phyloP scores from a whole-genome alignment of 2,797 vertebrate species.

The Menidia menidia region DNA sequence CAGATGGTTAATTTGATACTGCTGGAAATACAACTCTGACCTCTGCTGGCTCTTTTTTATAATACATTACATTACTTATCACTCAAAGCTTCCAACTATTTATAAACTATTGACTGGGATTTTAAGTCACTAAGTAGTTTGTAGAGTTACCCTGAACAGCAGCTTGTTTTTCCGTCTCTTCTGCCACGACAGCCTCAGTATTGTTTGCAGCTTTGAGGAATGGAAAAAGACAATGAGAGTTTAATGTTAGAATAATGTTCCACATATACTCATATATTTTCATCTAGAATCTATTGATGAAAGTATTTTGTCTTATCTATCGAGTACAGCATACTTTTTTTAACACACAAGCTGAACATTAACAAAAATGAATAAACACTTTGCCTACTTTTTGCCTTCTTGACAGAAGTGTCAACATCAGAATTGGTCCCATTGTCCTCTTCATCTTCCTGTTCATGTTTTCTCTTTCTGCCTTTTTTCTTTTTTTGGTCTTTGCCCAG shows the following conservation, averaged over 20 bases:
- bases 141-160: constrained; percentile 73
- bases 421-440: constrained; percentile 19
- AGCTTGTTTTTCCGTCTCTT: constrained; percentile 62
- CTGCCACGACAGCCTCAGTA: constrained; percentile 62
- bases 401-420: constrained; percentile 45
- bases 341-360: neutral
- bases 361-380: neutral
- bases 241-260: neutral
- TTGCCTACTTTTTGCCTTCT: constrained; percentile 72
- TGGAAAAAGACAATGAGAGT: constrained; percentile 43
- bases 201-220: constrained; percentile 67
- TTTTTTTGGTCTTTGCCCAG: constrained; percentile 32
- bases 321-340: neutral
- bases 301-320: neutral
- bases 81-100: neutral
- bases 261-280: neutral
- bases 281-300: neutral
- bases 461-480: constrained; percentile 67
- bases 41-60: constrained; percentile 56
- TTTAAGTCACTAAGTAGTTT: neutral
- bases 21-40: constrained; percentile 52
- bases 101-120: neutral
- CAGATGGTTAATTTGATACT: neutral
- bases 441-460: constrained; percentile 47
- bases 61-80: neutral